These are phyloP conservation scores for Pheucticus melanocephalus DNA, from an alignment of 2,113 vertebrate genomes.

Conservation along the genomic window DNA sequence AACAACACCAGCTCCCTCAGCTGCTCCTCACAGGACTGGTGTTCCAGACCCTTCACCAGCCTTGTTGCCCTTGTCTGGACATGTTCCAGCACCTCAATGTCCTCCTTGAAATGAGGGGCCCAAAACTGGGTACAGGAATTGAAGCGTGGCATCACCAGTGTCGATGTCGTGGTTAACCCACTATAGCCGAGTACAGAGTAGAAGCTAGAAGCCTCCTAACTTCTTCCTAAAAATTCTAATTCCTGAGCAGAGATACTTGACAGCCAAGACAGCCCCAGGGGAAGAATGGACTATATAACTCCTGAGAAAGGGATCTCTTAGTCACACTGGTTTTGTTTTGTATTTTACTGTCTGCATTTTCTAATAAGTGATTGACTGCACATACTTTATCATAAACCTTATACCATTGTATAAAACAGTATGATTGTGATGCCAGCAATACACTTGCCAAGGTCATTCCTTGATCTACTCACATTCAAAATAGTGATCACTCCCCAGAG, in stretches of 20 bases:
- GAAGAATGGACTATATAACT: neutral
- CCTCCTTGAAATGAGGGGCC: neutral
- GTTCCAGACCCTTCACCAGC: neutral
- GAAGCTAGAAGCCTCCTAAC: neutral
- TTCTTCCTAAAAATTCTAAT: neutral
- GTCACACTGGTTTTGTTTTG: neutral
- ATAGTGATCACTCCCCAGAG: neutral
- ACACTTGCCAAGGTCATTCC: neutral
- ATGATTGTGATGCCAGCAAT: neutral
- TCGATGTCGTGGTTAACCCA: neutral
- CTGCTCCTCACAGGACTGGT: rapidly evolving
- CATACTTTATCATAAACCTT: neutral
- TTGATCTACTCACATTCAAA: neutral
- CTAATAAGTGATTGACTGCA: neutral
- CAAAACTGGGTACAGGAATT: neutral
- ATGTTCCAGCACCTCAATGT: neutral
- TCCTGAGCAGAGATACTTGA: neutral
- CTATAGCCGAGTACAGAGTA: rapidly evolving
- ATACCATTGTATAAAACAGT: neutral
- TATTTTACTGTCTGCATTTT: neutral
- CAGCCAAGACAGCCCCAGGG: neutral
- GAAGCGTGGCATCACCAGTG: neutral
- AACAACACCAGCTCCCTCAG: neutral
- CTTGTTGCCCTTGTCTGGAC: neutral
- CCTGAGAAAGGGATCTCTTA: neutral